A percentile compares a stretch with the other conserved stretches of the same genome.
These are phyloP conservation scores for Hoplodrina blanda DNA, from an alignment of 2,888 invertebrate species.

Conservation along the genomic window DNA sequence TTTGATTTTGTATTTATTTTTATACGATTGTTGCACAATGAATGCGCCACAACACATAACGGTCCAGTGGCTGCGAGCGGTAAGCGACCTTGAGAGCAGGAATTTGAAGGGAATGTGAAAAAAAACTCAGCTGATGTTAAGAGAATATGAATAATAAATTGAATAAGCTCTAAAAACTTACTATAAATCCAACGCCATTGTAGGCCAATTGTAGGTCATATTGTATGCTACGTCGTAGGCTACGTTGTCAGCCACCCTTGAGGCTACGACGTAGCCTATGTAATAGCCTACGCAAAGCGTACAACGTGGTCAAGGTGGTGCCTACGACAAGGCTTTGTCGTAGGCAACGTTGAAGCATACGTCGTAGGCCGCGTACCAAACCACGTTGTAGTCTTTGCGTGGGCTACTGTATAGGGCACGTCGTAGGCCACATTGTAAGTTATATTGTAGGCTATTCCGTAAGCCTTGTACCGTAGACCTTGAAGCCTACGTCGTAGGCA, in stretches of 20 bases:
- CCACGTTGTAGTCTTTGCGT: neutral
- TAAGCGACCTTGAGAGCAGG: slow-evolving; percentile 8
- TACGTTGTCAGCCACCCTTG: neutral
- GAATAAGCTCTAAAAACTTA: too few species aligned
- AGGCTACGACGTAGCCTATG: neutral
- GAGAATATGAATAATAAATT: too few species aligned
- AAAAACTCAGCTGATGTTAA: neutral
- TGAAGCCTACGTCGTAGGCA: too few species aligned
- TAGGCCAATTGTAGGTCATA: too few species aligned
- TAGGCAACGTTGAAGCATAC: neutral
- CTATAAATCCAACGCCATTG: too few species aligned
- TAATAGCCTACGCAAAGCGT: neutral
- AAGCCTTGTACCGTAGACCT: too few species aligned
- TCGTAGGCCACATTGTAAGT: too few species aligned
- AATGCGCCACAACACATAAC: slow-evolving; percentile 23
- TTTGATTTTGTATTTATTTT: slow-evolving; percentile 55
- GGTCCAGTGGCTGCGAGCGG: neutral
- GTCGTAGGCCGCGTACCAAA: neutral
- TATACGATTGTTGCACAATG: slow-evolving; percentile 32
- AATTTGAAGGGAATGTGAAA: neutral
- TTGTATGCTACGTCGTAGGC: too few species aligned
- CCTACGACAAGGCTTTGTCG: too few species aligned
- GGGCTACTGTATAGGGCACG: too few species aligned
- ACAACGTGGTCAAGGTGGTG: too few species aligned
- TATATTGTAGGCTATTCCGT: too few species aligned